Percentiles rank a stretch among this genome's conserved stretches.
Conservation (phyloP, 2,888 invertebrate species). For the Onthophagus sagittarius region DNA sequence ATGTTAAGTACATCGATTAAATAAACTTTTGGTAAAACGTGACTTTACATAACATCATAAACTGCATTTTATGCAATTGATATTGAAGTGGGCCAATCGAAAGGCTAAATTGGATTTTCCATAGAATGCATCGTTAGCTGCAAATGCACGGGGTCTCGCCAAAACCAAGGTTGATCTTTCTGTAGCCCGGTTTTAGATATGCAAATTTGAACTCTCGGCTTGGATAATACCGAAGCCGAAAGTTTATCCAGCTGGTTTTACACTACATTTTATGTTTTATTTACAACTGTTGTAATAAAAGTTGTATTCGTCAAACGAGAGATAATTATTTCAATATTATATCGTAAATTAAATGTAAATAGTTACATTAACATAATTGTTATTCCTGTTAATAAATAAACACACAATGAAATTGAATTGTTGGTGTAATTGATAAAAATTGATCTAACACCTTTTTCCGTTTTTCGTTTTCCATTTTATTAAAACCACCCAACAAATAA, state of each 20-base stretch:
- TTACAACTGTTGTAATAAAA: background rate
- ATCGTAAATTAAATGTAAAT: too few species aligned
- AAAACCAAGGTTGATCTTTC: background rate
- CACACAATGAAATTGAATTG: too few species aligned
- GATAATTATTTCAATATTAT: too few species aligned
- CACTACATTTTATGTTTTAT: background rate
- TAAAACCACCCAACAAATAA: too few species aligned
- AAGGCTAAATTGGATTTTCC: background rate
- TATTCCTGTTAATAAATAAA: too few species aligned
- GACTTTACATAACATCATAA: background rate
- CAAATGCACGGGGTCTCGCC: background rate
- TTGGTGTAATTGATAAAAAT: too few species aligned
- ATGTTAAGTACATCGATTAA: background rate
- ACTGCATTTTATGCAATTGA: background rate
- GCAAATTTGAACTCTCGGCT: background rate
- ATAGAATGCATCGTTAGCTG: background rate
- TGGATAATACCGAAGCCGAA: background rate
- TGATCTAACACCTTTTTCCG: too few species aligned
- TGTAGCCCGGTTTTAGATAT: background rate
- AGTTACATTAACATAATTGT: too few species aligned
- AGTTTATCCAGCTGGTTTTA: background rate
- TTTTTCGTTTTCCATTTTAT: too few species aligned
- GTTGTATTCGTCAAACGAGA: background rate
- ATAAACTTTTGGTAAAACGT: background rate
- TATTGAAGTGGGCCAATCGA: background rate